Evolutionary conservation across 1,140 invertebrate genomes (phyloP).

Genomic region (Leptinotarsa undecemlineata): DNA sequence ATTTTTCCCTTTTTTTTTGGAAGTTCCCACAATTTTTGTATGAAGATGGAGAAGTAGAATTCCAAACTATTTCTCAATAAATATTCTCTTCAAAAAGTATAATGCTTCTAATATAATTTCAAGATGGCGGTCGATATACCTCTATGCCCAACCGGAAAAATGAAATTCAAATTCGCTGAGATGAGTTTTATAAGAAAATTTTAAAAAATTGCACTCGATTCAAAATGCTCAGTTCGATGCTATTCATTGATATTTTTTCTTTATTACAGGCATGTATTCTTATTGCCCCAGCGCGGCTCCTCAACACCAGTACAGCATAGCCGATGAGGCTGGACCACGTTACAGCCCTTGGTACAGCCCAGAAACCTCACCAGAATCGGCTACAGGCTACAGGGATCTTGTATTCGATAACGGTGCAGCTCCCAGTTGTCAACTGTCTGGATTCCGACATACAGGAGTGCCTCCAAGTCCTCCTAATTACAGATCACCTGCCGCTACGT

Average conservation of each 20-base stretch:
- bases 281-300: constrained; percentile 57
- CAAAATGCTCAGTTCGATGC: not conserved
- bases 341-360: constrained; percentile 62
- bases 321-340: constrained; percentile 57
- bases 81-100: too few species aligned
- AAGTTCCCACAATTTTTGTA: too few species aligned
- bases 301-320: constrained; percentile 61
- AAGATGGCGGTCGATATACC: too few species aligned
- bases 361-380: constrained; percentile 61
- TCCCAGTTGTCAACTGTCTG: constrained; percentile 63
- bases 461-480: constrained; percentile 61
- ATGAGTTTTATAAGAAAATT: too few species aligned
- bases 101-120: too few species aligned
- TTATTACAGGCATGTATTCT: constrained; percentile 45
- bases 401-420: constrained; percentile 52
- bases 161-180: too few species aligned
- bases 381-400: constrained; percentile 54
- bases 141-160: too few species aligned
- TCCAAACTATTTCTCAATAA: too few species aligned
- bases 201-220: not conserved
- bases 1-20: too few species aligned
- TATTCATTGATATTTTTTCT: not conserved
- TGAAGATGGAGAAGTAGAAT: too few species aligned
- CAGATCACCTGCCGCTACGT: constrained; percentile 58
- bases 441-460: constrained; percentile 61